Percentiles rank a stretch among this genome's conserved stretches.
These are phyloP conservation scores for Phylloscopus trochiloides DNA, from an alignment of 2,113 vertebrate species.

Conservation along the genomic window DNA sequence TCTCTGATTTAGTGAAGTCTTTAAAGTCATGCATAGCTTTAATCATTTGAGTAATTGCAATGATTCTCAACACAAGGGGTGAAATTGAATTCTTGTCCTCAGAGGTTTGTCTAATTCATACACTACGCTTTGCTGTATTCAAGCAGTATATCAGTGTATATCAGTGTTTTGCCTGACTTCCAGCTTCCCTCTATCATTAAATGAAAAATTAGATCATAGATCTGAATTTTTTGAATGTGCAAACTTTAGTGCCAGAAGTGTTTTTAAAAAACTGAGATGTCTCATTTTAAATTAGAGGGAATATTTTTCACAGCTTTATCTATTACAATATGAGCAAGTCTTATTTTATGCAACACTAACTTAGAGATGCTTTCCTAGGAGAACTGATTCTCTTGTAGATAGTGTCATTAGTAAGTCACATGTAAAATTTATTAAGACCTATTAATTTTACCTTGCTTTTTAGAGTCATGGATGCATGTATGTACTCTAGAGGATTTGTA, in stretches of 20 bases:
- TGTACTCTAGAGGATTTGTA: background rate
- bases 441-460: slow-evolving; percentile 1
- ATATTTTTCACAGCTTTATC: background rate
- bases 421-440: background rate
- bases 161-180: background rate
- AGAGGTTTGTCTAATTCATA: background rate
- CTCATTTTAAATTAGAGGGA: background rate
- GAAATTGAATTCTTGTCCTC: background rate
- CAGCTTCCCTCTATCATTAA: background rate
- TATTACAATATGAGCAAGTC: background rate
- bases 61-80: background rate
- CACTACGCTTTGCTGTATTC: background rate
- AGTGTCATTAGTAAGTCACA: background rate
- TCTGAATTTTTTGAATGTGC: background rate
- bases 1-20: background rate
- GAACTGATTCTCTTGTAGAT: slow-evolving; percentile 40
- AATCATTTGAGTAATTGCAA: background rate
- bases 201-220: background rate
- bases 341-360: slow-evolving; percentile 34
- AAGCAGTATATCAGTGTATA: background rate
- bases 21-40: background rate
- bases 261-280: background rate
- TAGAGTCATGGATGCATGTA: background rate
- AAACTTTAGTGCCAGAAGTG: background rate
- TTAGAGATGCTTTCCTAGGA: background rate